Conservation (phyloP, 2,113 vertebrate species). For the Sterna hirundo region DNA sequence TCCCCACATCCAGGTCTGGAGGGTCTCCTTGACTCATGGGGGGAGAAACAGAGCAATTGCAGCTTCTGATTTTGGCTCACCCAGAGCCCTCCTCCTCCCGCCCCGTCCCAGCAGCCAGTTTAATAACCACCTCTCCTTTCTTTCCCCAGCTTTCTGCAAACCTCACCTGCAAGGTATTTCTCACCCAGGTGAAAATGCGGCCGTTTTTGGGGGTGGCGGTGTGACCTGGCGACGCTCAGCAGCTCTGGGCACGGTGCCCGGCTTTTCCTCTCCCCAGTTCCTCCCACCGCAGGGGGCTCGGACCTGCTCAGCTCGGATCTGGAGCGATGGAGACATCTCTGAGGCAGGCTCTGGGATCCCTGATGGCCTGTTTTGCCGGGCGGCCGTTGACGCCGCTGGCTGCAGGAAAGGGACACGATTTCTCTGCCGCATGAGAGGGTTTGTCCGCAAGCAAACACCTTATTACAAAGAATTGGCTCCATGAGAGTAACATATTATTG, state of each 20-base stretch:
- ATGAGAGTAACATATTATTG: neutral
- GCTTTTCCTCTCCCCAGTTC: neutral
- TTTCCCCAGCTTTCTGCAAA: neutral
- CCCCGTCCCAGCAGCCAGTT: neutral
- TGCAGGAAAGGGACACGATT: neutral
- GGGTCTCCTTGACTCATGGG: neutral
- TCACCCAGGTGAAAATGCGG: fast-evolving
- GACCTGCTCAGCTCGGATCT: neutral
- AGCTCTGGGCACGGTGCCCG: too few species aligned
- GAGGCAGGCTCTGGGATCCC: neutral
- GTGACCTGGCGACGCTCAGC: neutral
- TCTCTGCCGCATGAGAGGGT: neutral
- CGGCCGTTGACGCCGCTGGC: fast-evolving
- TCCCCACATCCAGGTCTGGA: neutral
- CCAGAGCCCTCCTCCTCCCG: neutral
- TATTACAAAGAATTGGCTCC: neutral
- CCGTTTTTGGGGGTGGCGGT: neutral
- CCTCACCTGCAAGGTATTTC: neutral
- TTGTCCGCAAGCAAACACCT: neutral
- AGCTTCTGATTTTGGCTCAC: neutral
- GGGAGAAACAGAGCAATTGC: fast-evolving
- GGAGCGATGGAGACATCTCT: fast-evolving
- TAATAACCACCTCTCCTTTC: neutral
- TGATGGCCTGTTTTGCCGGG: neutral
- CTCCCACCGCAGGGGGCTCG: neutral